phyloP scores from a whole-genome alignment of 2,113 vertebrate genomes.

The Fregata magnificens region DNA sequence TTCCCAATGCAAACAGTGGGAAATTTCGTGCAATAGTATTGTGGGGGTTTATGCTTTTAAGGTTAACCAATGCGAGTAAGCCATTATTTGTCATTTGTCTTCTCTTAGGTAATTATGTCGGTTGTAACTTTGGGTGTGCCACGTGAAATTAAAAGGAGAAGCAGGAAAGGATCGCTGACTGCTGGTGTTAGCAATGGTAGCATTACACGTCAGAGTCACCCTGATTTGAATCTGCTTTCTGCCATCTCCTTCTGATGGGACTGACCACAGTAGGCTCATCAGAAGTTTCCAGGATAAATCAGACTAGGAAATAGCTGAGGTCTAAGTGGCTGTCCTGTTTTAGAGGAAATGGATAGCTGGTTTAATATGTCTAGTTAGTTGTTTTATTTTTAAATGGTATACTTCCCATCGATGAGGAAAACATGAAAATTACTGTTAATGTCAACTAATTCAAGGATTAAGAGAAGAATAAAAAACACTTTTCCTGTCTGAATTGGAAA shows the following conservation, averaged over 20 bases:
- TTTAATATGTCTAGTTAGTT: too few relatives aligned
- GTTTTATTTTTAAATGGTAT: neutral
- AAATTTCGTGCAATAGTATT: neutral
- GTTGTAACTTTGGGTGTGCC: neutral
- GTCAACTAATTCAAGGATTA: neutral
- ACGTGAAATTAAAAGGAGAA: neutral
- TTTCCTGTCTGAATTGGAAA: neutral
- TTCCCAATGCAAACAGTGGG: neutral
- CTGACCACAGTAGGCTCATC: neutral
- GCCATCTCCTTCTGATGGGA: neutral
- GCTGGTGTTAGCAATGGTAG: neutral
- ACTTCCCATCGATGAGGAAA: neutral
- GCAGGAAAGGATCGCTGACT: neutral
- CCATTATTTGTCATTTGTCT: neutral
- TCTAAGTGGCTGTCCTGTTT: neutral
- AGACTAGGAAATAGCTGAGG: neutral
- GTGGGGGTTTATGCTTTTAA: neutral
- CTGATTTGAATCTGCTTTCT: neutral
- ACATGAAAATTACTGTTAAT: neutral
- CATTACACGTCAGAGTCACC: too few relatives aligned
- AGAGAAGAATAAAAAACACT: neutral
- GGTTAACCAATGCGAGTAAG: neutral
- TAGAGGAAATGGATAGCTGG: neutral
- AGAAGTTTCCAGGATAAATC: neutral
- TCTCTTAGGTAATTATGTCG: too few relatives aligned